Base-by-base conservation (phyloP, 2,113 vertebrate genomes). In the Prionailurus bengalensis region DNA sequence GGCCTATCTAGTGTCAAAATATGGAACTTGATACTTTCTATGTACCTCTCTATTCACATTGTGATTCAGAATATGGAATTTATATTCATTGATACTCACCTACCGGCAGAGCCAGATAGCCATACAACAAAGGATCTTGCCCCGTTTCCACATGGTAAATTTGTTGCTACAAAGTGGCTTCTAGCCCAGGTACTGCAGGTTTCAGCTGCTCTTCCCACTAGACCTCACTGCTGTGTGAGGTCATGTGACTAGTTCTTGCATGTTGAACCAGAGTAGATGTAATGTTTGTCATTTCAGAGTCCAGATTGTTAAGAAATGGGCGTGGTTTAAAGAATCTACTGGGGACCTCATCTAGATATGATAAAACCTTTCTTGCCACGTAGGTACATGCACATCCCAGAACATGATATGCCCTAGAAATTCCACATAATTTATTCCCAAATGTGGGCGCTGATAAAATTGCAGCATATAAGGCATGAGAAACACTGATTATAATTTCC, bases 61-160 rank as follows among this genome's bases (percentile, higher is more conserved):
- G 4, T 93, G 9, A 79, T 55, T 88, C 68, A 91, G 12, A 58
- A 82, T 79, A 39, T 91, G 2, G 70, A 55, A 65, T 58, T 45
- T 51, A 33, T 31, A 79, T 17, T 42, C 3, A 21, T 29, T 66
- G 42, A 58, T 81, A 68, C 4, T 92, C 51, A 45, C 6, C 14
- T 42, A 10, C 51, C 17, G 4, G 17, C 6, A 82, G 55, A 71
- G 25, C 19, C 3, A 25, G 1, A 1, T 21, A n/a, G 6, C 9
- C 13, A 3, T 15, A 16, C 2, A 42, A 33, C 16, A 81, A 36
- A 76, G 17, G 14, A 70, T 16, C 0, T 2, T 31, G 6, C 2
- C 4, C 39, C 5, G 0, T 0, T 80, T 90, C 9, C 14, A 9
- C 0, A 23, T 13, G 55, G n/a, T 33, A 9, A 9, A 31, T 27